Conservation (phyloP, 1,140 invertebrate genomes). For the Drosophila nebulosa region DNA sequence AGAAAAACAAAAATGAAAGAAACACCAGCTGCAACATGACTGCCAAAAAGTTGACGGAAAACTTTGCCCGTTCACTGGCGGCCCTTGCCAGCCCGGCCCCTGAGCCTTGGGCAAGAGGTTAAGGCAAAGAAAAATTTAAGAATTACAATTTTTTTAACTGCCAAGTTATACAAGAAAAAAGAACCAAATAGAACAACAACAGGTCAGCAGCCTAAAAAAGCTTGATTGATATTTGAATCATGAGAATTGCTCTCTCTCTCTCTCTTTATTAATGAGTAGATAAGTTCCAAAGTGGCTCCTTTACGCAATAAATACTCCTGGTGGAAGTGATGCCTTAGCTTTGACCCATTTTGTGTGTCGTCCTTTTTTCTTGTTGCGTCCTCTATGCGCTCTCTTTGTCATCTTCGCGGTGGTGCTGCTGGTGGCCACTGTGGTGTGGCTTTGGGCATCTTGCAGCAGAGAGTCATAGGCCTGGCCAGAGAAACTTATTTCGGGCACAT, state of each 20-base stretch:
- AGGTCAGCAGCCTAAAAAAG: no score
- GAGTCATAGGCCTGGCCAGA: slow-evolving; percentile 9
- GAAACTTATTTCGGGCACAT: slow-evolving; percentile 38
- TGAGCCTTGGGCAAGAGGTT: no score
- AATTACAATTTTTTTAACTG: neutral
- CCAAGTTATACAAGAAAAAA: neutral
- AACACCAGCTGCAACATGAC: slow-evolving; percentile 25
- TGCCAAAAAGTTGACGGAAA: slow-evolving; percentile 33
- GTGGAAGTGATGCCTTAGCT: no score
- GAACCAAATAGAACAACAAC: neutral
- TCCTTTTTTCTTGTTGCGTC: neutral
- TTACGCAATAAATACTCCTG: neutral
- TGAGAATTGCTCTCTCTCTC: no score
- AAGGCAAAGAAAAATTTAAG: neutral
- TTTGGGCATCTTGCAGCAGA: slow-evolving; percentile 10
- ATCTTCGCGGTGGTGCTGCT: slow-evolving; percentile 3
- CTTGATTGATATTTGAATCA: no score
- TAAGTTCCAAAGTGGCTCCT: no score
- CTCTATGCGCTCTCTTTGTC: neutral
- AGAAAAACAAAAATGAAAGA: neutral
- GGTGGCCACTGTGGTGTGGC: neutral
- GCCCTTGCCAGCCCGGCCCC: no score
- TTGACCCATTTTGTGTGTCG: neutral
- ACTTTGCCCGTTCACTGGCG: slow-evolving; percentile 21
- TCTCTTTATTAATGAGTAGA: no score